These are phyloP conservation scores for Caradrina clavipalpis DNA, from an alignment of 2,888 invertebrate species.

Conservation along the genomic window DNA sequence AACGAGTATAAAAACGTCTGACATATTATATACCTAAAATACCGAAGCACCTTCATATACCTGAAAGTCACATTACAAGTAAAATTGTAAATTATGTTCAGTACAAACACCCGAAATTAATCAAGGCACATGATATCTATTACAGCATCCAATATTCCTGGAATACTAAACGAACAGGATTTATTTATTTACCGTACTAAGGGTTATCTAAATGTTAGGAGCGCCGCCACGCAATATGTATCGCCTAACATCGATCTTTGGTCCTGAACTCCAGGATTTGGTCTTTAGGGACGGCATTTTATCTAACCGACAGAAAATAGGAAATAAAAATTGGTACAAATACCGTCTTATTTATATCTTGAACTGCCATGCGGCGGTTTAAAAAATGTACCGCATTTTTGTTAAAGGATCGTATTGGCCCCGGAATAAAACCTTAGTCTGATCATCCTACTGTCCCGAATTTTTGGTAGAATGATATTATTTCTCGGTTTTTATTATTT, in stretches of 20 bases:
- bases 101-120: slow-evolving; percentile 11
- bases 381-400: neutral
- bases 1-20: too few species aligned
- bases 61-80: neutral
- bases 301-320: slow-evolving; percentile 30
- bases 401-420: neutral
- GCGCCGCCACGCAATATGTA: slow-evolving; percentile 45
- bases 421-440: neutral
- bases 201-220: slow-evolving; percentile 44
- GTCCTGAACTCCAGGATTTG: slow-evolving; percentile 28
- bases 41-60: too few species aligned
- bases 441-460: neutral
- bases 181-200: slow-evolving; percentile 42
- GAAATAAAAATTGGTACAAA: slow-evolving; percentile 53
- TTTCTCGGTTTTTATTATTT: neutral
- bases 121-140: slow-evolving; percentile 17
- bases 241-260: slow-evolving; percentile 50
- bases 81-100: neutral
- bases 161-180: slow-evolving; percentile 18
- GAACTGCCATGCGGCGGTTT: slow-evolving; percentile 12
- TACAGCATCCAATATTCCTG: slow-evolving; percentile 27
- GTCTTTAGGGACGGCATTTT: slow-evolving; percentile 55
- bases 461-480: slow-evolving; percentile 1
- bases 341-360: slow-evolving; percentile 42
- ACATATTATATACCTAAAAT: too few species aligned